Conservation (phyloP, 2,113 vertebrate genomes). For the Rhea pennata region DNA sequence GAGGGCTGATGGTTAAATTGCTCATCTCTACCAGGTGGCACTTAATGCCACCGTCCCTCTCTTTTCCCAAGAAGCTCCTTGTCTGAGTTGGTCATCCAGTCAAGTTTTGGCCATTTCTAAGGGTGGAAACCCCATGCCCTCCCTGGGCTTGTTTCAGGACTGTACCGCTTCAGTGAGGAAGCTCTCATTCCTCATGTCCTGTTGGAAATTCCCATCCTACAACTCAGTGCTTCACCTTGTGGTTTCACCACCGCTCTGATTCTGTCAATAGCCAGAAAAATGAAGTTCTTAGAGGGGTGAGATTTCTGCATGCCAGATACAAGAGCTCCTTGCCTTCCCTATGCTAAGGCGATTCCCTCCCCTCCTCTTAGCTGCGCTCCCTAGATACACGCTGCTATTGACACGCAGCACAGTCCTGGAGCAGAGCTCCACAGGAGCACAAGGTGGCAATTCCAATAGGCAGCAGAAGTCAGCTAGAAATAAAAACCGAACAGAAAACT, state of each 20-base stretch:
- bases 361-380: neutral
- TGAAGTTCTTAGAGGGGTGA: neutral
- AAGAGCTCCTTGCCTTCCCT: neutral
- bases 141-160: neutral
- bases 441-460: neutral
- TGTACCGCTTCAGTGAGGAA: neutral
- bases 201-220: neutral
- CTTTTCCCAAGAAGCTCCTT: neutral
- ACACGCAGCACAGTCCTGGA: neutral
- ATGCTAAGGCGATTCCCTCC: neutral
- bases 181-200: neutral
- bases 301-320: neutral
- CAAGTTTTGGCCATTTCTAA: neutral
- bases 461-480: neutral
- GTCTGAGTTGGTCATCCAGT: neutral
- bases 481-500: neutral
- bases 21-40: neutral
- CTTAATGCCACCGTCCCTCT: neutral
- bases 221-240: neutral
- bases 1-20: neutral
- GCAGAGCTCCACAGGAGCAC: neutral
- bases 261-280: neutral
- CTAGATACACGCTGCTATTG: neutral
- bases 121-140: neutral
- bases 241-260: neutral